Evolutionary conservation across 1,140 invertebrate species (phyloP).

Genomic region (Eupeodes corollae): DNA sequence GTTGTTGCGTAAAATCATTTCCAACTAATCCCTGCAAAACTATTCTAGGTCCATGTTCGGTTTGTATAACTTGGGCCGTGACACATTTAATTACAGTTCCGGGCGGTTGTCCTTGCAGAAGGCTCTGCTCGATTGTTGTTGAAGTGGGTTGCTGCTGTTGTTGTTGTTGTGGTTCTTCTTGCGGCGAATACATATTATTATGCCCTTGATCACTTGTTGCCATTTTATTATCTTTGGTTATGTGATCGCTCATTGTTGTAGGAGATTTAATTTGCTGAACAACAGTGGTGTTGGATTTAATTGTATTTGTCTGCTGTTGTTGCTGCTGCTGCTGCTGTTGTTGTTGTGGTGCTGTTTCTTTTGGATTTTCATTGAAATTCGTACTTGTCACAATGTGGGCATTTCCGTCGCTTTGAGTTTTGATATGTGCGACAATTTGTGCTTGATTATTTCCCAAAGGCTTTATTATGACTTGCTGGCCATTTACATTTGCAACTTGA

Average conservation of each 20-base stretch:
- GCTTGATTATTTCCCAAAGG: slow-evolving; percentile 58
- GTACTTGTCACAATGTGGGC: slow-evolving; percentile 32
- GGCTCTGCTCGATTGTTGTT: slow-evolving; percentile 54
- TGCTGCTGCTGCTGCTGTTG: slow-evolving; percentile 18
- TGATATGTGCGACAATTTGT: slow-evolving; percentile 55
- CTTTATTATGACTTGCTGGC: slow-evolving; percentile 68
- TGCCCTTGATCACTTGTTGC: neutral
- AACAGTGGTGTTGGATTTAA: neutral
- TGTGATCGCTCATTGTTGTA: slow-evolving; percentile 5
- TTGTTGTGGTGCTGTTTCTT: slow-evolving; percentile 23
- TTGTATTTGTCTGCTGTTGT: neutral
- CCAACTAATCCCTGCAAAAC: slow-evolving; percentile 72
- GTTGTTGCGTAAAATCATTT: slow-evolving; percentile 66
- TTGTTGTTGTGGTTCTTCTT: slow-evolving; percentile 13
- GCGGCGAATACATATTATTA: neutral
- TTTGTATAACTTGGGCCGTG: slow-evolving; percentile 71
- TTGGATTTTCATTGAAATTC: slow-evolving; percentile 16
- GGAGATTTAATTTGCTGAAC: slow-evolving; percentile 5
- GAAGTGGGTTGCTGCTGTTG: slow-evolving; percentile 13
- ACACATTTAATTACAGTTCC: slow-evolving; percentile 80
- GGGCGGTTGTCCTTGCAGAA: slow-evolving; percentile 63
- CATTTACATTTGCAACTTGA: slow-evolving; percentile 69
- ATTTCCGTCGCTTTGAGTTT: slow-evolving; percentile 38
- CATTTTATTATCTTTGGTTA: neutral
- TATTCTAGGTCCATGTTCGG: slow-evolving; percentile 68